phyloP scores from a whole-genome alignment of 2,113 vertebrate species.

The Paratilapia polleni region DNA sequence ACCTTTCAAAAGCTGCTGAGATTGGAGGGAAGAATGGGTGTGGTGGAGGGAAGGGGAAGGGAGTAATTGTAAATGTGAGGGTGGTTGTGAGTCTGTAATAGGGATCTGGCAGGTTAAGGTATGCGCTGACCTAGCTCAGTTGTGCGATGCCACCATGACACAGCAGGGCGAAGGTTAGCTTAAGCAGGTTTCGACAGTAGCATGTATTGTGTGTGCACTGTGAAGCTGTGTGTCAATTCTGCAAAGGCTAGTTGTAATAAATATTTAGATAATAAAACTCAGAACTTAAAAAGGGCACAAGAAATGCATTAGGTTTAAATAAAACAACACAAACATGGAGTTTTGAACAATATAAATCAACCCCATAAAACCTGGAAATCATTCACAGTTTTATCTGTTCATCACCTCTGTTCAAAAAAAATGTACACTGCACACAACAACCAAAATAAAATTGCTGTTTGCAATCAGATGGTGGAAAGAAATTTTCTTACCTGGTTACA shows the following conservation, averaged over 20 bases:
- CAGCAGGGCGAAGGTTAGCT: not conserved
- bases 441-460: not conserved
- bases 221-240: not conserved
- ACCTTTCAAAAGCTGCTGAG: slow-evolving; percentile 2
- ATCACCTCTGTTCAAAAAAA: not conserved
- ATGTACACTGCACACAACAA: not conserved
- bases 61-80: not conserved
- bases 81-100: not conserved
- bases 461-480: not conserved
- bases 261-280: not conserved
- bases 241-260: not conserved
- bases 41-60: not conserved
- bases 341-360: not conserved
- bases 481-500: slow-evolving; percentile 92
- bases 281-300: not conserved
- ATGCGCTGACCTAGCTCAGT: slow-evolving; percentile 3
- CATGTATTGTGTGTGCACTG: not conserved
- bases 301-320: not conserved
- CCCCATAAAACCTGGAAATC: not conserved
- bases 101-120: not conserved
- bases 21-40: slow-evolving; percentile 12
- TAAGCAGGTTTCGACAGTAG: not conserved
- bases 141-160: slow-evolving; percentile 29
- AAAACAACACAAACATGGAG: not conserved
- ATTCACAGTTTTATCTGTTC: not conserved